Percentiles rank a stretch among this genome's conserved stretches.
phyloP scores from a whole-genome alignment of 1,140 invertebrate genomes.

The Drosophila albomicans region DNA sequence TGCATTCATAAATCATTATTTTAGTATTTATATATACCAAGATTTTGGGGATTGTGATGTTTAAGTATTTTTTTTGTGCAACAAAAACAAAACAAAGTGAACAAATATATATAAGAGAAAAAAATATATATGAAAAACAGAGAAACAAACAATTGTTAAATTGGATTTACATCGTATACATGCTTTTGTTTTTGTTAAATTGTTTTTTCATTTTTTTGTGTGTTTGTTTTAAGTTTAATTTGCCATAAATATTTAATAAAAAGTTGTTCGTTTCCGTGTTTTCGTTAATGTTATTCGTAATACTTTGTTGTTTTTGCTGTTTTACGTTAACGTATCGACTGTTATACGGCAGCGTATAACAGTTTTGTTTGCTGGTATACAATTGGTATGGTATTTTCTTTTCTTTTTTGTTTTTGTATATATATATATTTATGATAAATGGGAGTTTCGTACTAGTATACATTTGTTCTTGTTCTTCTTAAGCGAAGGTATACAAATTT shows the following conservation, averaged over 20 bases:
- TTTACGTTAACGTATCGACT: constrained; percentile 20
- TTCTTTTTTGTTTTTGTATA: constrained; percentile 11
- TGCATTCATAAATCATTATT: constrained; percentile 3
- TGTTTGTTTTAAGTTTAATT: constrained; percentile 35
- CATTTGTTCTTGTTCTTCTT: constrained; percentile 46
- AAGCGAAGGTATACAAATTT: constrained; percentile 34
- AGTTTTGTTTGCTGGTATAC: constrained; percentile 43
- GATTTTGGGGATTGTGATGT: neutral
- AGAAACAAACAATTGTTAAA: constrained; percentile 45
- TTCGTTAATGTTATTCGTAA: constrained; percentile 35
- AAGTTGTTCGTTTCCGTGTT: constrained; percentile 12
- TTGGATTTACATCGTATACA: constrained; percentile 72
- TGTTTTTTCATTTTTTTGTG: constrained; percentile 15
- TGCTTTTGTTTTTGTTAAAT: constrained; percentile 27
- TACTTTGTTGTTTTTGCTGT: constrained; percentile 40
- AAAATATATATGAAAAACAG: constrained; percentile 11
- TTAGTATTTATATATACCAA: neutral
- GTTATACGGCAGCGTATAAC: constrained; percentile 20
- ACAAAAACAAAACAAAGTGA: constrained; percentile 31
- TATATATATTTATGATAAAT: constrained; percentile 43
- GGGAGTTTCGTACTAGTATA: constrained; percentile 55
- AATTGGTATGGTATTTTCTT: constrained; percentile 29
- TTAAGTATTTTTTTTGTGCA: neutral
- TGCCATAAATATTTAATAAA: constrained; percentile 54
- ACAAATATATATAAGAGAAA: neutral